Base-by-base conservation (phyloP, 2,888 invertebrate species). In the Meliscaeva auricollis region DNA sequence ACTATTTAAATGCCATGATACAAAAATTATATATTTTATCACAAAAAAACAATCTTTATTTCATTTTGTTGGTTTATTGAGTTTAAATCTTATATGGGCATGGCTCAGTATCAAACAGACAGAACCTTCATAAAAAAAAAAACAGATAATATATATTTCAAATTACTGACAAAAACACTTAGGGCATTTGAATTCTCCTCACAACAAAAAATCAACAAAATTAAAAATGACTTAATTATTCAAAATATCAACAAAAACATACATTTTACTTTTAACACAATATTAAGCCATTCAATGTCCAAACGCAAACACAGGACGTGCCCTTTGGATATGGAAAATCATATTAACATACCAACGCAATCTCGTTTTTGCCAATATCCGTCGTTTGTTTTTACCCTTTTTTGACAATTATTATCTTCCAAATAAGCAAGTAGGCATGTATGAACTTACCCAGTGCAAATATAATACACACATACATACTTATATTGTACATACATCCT, bases 341-440 rank as follows among this genome's bases (percentile, higher is more conserved):
- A 62, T 30, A 54, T 46, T 50, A 64, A 70, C 17, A 66, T 50
- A 8, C 38, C 11, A 64, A 50, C 20, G 35, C 22, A 30, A 46
- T 35, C 50, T 73, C 72, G 30, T 79, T 60, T 70, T 52, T 35
- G 32, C 9, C 68, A 38, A 38, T 52, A 70, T 30, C 22, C 56
- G 3, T 22, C 3, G 1, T 35, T 35, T 9, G 13, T 38, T 38
- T 38, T 38, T 38, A 9, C 5, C 38, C 38, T 0, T 38, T 38
- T 38, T 38, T 38, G 4, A 38, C 38, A 22, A 30, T 66, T 46
- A 66, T 60, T 44, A 44, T 73, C 60, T 32, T 20, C 0, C 15
- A 15, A 60, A 54, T 70, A 32, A 32, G 26, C 26, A 26, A 2
- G 38, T 38, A 11, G 7, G 9, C 13, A n/a, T n/a, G n/a, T n/a